A percentile compares a stretch with the other conserved stretches of the same genome.
These are phyloP conservation scores for Tribolium madens DNA, from an alignment of 1,140 invertebrate species.

Conservation along the genomic window DNA sequence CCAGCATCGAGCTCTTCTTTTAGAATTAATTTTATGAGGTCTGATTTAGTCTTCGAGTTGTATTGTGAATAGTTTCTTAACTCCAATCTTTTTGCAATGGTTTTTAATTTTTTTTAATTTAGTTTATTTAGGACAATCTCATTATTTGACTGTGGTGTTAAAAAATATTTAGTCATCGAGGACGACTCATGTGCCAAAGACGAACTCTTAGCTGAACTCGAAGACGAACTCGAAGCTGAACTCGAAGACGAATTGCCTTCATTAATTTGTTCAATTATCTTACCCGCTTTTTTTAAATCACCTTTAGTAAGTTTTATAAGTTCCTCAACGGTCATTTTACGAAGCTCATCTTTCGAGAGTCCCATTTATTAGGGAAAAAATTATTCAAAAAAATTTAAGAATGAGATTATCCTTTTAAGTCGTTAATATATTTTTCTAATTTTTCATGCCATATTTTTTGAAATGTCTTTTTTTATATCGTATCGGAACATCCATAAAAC, in stretches of 20 bases:
- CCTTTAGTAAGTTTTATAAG: slow-evolving; percentile 44
- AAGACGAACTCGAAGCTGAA: background rate
- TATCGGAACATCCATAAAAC: slow-evolving; percentile 30
- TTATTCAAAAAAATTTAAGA: slow-evolving; percentile 39
- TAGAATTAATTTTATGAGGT: slow-evolving; percentile 41
- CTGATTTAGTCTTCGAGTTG: slow-evolving; percentile 30
- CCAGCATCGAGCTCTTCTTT: slow-evolving; percentile 22
- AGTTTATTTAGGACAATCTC: slow-evolving; percentile 43
- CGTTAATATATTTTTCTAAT: slow-evolving; percentile 41
- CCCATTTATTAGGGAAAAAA: slow-evolving; percentile 45
- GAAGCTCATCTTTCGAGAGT: slow-evolving; percentile 36
- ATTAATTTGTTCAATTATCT: slow-evolving; percentile 47
- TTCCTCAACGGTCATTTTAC: slow-evolving; percentile 46
- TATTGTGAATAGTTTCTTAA: slow-evolving; percentile 38
- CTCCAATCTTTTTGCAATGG: background rate
- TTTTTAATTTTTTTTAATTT: slow-evolving; percentile 38
- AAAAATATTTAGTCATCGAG: slow-evolving; percentile 44
- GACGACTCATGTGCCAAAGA: background rate
- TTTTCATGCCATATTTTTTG: slow-evolving; percentile 44
- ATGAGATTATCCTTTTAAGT: slow-evolving; percentile 30
- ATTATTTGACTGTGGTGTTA: slow-evolving; percentile 42
- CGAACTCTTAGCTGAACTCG: background rate
- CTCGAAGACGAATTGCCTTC: slow-evolving; percentile 24
- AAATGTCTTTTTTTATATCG: slow-evolving; percentile 41
- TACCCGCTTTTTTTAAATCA: slow-evolving; percentile 43